Percentiles rank a stretch among this genome's conserved stretches.
Conservation (phyloP, 92 coral and sea anemone species). For the Galaxea fascicularis region DNA sequence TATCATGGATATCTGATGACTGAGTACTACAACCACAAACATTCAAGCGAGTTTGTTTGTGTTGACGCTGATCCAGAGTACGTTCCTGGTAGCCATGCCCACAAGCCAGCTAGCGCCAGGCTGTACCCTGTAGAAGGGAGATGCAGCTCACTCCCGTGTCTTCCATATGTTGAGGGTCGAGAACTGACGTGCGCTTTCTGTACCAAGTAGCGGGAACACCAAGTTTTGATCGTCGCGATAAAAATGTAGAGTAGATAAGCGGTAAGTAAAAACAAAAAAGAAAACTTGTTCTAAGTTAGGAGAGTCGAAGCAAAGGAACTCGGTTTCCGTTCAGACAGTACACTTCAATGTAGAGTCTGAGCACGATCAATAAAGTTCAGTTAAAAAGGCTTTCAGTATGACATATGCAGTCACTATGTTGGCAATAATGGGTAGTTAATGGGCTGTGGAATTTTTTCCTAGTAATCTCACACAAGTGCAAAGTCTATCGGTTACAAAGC, state of each 20-base stretch:
- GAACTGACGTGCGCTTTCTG: constrained; percentile 21
- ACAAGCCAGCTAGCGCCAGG: constrained; percentile 5
- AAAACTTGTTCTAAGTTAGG: neutral
- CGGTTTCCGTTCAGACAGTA: too few species aligned
- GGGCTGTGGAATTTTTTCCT: too few species aligned
- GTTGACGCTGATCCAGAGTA: constrained; percentile 62
- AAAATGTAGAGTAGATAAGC: neutral
- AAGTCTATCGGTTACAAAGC: too few species aligned
- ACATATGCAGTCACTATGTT: too few species aligned
- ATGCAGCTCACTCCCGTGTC: constrained; percentile 14
- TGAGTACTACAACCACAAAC: constrained; percentile 35
- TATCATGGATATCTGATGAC: constrained; percentile 78
- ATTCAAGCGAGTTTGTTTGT: constrained; percentile 59
- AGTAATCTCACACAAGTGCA: too few species aligned
- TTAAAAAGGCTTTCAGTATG: too few species aligned
- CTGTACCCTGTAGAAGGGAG: constrained; percentile 13
- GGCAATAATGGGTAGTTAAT: too few species aligned
- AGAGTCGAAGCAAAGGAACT: too few species aligned
- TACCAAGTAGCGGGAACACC: neutral
- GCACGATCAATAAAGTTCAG: too few species aligned
- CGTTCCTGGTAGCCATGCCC: constrained; percentile 12
- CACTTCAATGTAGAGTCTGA: too few species aligned
- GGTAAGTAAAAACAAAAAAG: neutral
- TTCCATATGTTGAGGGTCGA: constrained; percentile 1
- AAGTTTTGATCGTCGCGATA: too few species aligned